phyloP scores from a whole-genome alignment of 2,888 invertebrate genomes.

The Ischnura elegans region DNA sequence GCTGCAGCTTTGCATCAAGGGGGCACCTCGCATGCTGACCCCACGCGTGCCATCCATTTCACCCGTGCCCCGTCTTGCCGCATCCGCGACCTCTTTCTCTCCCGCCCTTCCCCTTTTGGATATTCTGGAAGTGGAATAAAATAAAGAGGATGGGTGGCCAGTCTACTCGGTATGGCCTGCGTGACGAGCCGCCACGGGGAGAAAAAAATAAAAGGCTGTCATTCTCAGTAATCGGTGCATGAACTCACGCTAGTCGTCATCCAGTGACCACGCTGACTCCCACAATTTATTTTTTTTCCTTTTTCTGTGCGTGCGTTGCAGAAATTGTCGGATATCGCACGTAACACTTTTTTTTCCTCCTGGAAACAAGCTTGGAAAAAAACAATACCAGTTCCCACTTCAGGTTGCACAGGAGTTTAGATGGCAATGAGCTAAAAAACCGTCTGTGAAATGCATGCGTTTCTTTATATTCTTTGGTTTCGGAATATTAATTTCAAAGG shows the following conservation, averaged over 20 bases:
- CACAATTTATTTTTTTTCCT: not conserved
- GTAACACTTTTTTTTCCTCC: too few species aligned
- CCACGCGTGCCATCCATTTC: not conserved
- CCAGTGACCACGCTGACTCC: not conserved
- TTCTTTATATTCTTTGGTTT: too few species aligned
- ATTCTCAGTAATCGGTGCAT: not conserved
- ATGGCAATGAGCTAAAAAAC: too few species aligned
- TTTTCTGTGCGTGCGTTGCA: not conserved
- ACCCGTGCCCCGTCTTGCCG: not conserved
- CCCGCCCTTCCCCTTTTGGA: not conserved
- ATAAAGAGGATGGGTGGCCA: not conserved
- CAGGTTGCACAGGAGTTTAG: too few species aligned
- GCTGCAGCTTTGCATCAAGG: constrained; percentile 9
- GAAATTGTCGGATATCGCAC: too few species aligned
- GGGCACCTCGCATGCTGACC: not conserved
- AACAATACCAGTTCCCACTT: too few species aligned
- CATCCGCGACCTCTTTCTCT: not conserved
- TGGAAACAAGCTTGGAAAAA: too few species aligned
- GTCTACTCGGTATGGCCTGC: not conserved
- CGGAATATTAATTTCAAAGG: too few species aligned
- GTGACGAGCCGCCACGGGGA: not conserved
- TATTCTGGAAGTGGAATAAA: not conserved
- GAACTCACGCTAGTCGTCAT: constrained; percentile 14
- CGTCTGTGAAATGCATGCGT: too few species aligned
- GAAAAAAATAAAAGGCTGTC: not conserved